These are phyloP conservation scores for Drosophila atripex DNA, from an alignment of 2,888 invertebrate species.

Conservation along the genomic window DNA sequence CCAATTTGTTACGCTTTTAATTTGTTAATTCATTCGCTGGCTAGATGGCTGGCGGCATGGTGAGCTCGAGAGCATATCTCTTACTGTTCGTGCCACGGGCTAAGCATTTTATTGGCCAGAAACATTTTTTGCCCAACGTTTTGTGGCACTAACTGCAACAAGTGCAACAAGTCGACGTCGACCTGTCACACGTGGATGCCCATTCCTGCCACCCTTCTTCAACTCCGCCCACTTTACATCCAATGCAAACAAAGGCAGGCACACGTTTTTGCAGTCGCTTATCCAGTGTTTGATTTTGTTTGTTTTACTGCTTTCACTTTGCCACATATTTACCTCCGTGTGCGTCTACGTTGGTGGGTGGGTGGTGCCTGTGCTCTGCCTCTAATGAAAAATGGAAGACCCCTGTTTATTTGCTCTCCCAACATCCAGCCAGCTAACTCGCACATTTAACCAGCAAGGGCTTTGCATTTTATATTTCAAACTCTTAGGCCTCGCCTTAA, in stretches of 20 bases:
- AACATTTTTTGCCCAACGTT: conserved; percentile 47
- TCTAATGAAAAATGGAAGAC: conserved; percentile 68
- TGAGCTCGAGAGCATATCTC: conserved; percentile 15
- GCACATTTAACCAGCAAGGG: background rate
- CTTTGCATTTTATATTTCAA: conserved; percentile 32
- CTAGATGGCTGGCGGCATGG: conserved; percentile 10
- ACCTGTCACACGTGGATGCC: conserved; percentile 52
- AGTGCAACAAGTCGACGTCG: conserved; percentile 55
- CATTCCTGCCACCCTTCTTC: conserved; percentile 8
- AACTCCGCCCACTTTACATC: background rate
- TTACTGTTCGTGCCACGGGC: conserved; percentile 4
- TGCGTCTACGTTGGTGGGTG: background rate
- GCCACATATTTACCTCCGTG: conserved; percentile 48
- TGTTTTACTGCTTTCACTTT: conserved; percentile 68
- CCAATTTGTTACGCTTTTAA: conserved; percentile 75
- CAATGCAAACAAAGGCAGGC: conserved; percentile 20
- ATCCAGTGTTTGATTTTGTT: conserved; percentile 65
- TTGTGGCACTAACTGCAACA: conserved; percentile 41
- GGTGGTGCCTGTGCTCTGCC: background rate
- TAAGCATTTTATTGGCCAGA: conserved; percentile 45
- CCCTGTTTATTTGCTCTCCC: conserved; percentile 62
- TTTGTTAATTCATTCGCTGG: conserved; percentile 75
- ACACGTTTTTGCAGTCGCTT: conserved; percentile 40
- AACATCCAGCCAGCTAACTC: conserved; percentile 47
- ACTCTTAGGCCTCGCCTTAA: conserved; percentile 29